Evolutionary conservation across 1,140 invertebrate genomes (phyloP).

Genomic region (Brachionus rubens): DNA sequence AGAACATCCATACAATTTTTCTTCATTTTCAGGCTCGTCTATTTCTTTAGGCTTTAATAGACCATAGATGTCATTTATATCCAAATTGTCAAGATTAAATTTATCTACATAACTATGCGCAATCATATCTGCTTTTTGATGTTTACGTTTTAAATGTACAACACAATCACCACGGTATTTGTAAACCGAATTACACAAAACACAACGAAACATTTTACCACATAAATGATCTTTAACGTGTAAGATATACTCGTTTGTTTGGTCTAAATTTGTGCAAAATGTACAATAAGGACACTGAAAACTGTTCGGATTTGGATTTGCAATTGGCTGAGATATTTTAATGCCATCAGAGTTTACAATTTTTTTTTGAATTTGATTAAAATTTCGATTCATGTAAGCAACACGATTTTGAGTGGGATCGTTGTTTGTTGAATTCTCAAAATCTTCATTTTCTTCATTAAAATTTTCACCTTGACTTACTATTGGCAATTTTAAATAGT

Average conservation of each 20-base stretch:
- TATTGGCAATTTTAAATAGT: not conserved
- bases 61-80: conserved; percentile 32
- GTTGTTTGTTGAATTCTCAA: not conserved
- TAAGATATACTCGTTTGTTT: conserved; percentile 4
- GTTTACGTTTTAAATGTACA: conserved; percentile 42
- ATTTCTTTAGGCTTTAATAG: conserved; percentile 35
- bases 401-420: not conserved
- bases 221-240: conserved; percentile 35
- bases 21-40: conserved; percentile 27
- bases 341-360: not conserved
- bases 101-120: conserved; percentile 37
- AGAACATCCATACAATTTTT: conserved; percentile 32
- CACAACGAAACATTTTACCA: conserved; percentile 40
- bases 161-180: conserved; percentile 46
- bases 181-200: conserved; percentile 39
- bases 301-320: conserved; percentile 12
- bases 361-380: conserved; percentile 38
- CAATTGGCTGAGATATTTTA: not conserved
- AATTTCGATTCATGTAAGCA: conserved; percentile 25
- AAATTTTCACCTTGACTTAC: not conserved
- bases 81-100: conserved; percentile 18
- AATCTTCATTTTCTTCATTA: conserved; percentile 30
- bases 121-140: conserved; percentile 37
- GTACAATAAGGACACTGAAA: conserved; percentile 44
- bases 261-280: not conserved